A percentile compares a stretch with the other conserved stretches of the same genome.
Evolutionary conservation across 2,797 vertebrate species (phyloP).

Genomic region (Catostomus latipinnis): DNA sequence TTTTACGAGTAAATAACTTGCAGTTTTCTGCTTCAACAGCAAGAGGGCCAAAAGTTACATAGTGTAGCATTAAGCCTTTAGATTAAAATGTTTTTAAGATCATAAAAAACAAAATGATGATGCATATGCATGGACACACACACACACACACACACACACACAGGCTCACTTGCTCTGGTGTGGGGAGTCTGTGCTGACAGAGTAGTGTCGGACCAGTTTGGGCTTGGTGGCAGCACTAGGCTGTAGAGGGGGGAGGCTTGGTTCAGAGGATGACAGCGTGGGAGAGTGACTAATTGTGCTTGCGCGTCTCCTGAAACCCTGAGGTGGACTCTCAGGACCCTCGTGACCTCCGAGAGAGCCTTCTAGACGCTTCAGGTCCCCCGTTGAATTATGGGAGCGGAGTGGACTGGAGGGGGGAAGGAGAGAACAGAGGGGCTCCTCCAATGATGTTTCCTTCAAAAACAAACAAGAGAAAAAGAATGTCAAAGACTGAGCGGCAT

Average conservation of each 20-base stretch:
- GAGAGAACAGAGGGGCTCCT: constrained; percentile 70
- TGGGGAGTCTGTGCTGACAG: constrained; percentile 94
- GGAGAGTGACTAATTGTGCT: constrained; percentile 89
- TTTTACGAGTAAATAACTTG: too few species aligned
- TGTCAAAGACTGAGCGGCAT: not conserved
- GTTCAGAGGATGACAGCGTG: constrained; percentile 32
- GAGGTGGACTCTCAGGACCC: constrained; percentile 68
- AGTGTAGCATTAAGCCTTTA: too few species aligned
- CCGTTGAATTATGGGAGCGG: constrained; percentile 82
- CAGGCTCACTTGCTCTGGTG: constrained; percentile 88
- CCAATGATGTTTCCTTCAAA: constrained; percentile 71
- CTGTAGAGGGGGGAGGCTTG: constrained; percentile 66
- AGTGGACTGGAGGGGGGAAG: constrained; percentile 75
- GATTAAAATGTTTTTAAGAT: too few species aligned
- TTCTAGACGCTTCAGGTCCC: constrained; percentile 80
- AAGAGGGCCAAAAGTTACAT: too few species aligned
- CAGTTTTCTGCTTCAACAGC: too few species aligned
- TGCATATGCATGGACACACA: not conserved
- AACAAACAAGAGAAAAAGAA: not conserved
- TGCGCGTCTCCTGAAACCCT: constrained; percentile 85
- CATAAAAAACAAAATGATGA: too few species aligned
- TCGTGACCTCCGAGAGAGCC: constrained; percentile 49
- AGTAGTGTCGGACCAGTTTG: constrained; percentile 95
- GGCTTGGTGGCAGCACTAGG: constrained; percentile 78
- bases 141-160: constrained; percentile 1